Conservation (phyloP, 2,113 vertebrate species). For the Chaetodon auriga region DNA sequence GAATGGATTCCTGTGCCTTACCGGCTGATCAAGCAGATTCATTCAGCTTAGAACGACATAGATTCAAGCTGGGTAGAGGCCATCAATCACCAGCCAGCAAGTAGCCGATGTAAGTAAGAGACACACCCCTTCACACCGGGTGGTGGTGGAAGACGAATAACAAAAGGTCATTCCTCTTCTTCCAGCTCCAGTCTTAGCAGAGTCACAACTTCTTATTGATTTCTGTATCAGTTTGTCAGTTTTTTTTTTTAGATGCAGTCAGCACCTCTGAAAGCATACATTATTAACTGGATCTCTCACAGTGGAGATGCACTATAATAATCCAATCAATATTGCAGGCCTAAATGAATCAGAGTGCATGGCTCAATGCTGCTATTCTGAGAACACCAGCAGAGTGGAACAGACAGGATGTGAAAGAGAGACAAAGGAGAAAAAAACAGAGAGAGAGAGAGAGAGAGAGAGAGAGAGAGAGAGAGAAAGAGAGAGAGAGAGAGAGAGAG, state of each 20-base stretch:
- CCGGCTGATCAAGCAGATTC: background rate
- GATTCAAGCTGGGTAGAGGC: background rate
- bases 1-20: conserved; percentile 21
- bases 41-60: conserved; percentile 17
- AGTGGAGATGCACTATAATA: conserved; percentile 70
- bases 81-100: conserved; percentile 31
- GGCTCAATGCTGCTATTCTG: conserved; percentile 71
- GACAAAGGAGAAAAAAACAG: conserved; percentile 37
- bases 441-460: conserved; percentile 22
- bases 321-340: conserved; percentile 77
- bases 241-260: conserved; percentile 28
- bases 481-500: conserved; percentile 39
- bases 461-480: conserved; percentile 42
- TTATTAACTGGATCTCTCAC: conserved; percentile 65
- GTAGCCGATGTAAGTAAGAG: conserved; percentile 34
- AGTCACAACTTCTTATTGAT: conserved; percentile 54
- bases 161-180: conserved; percentile 45
- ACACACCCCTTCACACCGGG: background rate
- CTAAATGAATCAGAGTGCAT: conserved; percentile 72
- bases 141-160: conserved; percentile 28
- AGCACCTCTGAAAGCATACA: conserved; percentile 54
- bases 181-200: conserved; percentile 27
- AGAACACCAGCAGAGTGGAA: conserved; percentile 52
- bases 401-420: conserved; percentile 61
- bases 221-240: conserved; percentile 46